Base-by-base conservation (phyloP, 2,888 invertebrate species). In the Orthosia cruda region DNA sequence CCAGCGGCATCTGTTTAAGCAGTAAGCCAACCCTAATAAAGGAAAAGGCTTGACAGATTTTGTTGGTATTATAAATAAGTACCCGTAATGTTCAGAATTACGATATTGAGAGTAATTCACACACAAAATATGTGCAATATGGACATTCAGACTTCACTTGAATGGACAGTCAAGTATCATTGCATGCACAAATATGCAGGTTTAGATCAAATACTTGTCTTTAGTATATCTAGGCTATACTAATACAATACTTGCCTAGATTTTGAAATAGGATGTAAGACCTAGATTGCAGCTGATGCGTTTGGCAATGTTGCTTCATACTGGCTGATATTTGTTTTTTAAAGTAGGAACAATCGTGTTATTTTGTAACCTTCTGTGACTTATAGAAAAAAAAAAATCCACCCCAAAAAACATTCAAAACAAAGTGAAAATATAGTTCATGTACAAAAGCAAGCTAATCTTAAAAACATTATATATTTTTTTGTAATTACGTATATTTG, bases 131-230 rank as follows among this genome's bases (percentile, higher is more conserved):
- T 20, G 20, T 52, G 55, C 32, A 68, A 52, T 69, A 20, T 32
- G 49, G 26, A 58, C 20, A 50, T 49, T 20, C 16, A 52, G 32
- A 26, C 50, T 13, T 4, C 55, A 67, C 66, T 81, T 55, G 13
- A 67, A 59, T 67, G 3, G 50, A 15, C 12, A 52, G 58, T 64
- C 66, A 55, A 80, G 82, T 62, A 54, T 23, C 61, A 62, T 68
- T 9, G 26, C 20, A 16, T 3, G 52, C 67, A 71, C 66, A 77
- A 81, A 77, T 77, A 72, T 71, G 71, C 52, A 45, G 26, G 7
- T 47, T 57, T 13, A 65, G 32, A 61, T 65, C 52, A 80, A 77
- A 81, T 54, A 80, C 62, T 61, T 9, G 13, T 7, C 54, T 50
- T 20, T 20, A 49, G 13, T 1, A 65, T 65, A 18, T 67, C 20